Percentiles rank a stretch among this genome's conserved stretches.
Evolutionary conservation across 2,797 vertebrate species (phyloP).

Genomic region (Macroramphosus scolopax): DNA sequence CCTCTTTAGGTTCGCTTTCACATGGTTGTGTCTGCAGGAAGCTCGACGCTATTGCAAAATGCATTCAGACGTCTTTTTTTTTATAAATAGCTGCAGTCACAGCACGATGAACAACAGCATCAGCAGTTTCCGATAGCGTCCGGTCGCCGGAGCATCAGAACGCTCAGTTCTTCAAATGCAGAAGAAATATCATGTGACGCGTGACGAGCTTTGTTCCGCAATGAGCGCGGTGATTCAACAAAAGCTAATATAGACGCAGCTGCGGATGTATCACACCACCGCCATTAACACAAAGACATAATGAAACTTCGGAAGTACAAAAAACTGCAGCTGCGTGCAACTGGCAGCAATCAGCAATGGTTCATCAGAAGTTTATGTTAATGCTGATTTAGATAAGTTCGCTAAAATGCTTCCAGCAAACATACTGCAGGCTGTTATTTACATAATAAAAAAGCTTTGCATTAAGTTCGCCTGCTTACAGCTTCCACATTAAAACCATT

Average conservation of each 20-base stretch:
- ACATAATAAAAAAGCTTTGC: conserved; percentile 10
- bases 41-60: conserved; percentile 26
- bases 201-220: conserved; percentile 4
- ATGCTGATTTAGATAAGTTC: conserved; percentile 22
- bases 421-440: conserved; percentile 2
- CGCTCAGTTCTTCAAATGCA: conserved; percentile 47
- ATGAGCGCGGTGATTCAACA: too few relatives aligned
- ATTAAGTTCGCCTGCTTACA: too few relatives aligned
- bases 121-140: conserved; percentile 68
- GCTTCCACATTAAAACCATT: too few relatives aligned
- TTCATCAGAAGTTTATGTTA: conserved; percentile 13
- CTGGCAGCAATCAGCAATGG: conserved; percentile 26
- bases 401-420: conserved; percentile 1
- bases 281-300: too few relatives aligned
- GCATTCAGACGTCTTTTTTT: conserved; percentile 10
- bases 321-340: too few relatives aligned
- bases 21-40: conserved; percentile 28
- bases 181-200: conserved; percentile 18
- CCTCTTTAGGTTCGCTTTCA: conserved; percentile 24
- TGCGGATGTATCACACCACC: too few relatives aligned
- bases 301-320: not conserved
- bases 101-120: conserved; percentile 45
- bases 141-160: conserved; percentile 46
- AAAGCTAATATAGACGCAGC: too few relatives aligned
- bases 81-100: conserved; percentile 58